A percentile compares a stretch with the other conserved stretches of the same genome.
phyloP scores from a whole-genome alignment of 2,888 invertebrate genomes.

The Xestia sexstrigata region DNA sequence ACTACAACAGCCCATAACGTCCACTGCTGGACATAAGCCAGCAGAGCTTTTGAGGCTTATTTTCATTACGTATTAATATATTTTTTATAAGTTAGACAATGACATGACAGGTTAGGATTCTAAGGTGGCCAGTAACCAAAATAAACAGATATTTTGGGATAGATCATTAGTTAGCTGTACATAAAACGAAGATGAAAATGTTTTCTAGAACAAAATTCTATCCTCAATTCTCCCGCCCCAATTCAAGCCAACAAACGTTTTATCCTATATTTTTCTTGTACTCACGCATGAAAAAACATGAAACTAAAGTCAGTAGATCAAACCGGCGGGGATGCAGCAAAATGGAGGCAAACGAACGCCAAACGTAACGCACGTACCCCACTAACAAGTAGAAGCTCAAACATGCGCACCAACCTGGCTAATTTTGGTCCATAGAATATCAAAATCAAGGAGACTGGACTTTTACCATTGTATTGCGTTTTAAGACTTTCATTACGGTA shows the following conservation, averaged over 20 bases:
- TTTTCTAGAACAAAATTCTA: constrained; percentile 8
- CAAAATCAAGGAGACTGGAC: constrained; percentile 20
- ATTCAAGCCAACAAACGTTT: constrained; percentile 34
- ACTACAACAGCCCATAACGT: no score
- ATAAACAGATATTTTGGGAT: not conserved
- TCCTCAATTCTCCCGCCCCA: constrained; percentile 1
- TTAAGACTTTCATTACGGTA: not conserved
- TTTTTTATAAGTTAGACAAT: no score
- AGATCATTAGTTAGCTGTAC: not conserved
- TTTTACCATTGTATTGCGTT: not conserved
- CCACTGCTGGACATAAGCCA: no score
- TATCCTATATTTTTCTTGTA: constrained; percentile 42
- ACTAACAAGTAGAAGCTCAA: constrained; percentile 75
- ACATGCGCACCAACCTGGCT: constrained; percentile 75
- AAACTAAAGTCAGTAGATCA: constrained; percentile 62
- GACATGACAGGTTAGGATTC: no score
- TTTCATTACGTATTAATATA: no score
- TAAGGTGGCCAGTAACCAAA: no score
- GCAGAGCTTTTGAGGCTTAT: no score
- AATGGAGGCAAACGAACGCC: constrained; percentile 58
- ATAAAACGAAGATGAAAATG: constrained; percentile 6
- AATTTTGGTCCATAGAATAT: constrained; percentile 68
- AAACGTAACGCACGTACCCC: constrained; percentile 69
- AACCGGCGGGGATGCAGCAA: constrained; percentile 64
- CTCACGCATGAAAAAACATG: constrained; percentile 53